Evolutionary conservation across 1,140 invertebrate species (phyloP), one percentile per base, ranked within the genome.

Genomic region (Leucophenga varia): DNA sequence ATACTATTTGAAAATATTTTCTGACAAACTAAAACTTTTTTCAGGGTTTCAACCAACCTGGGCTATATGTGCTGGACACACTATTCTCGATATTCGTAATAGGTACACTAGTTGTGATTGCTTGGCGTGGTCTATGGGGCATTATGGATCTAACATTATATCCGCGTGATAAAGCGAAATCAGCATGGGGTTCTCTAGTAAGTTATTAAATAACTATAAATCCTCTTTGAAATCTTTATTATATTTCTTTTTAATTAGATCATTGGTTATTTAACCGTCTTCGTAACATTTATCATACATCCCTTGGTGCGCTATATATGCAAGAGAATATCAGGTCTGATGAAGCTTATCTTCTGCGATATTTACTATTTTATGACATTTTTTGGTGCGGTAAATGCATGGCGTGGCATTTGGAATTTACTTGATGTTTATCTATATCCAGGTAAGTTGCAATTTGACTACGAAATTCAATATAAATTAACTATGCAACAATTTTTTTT

Each of bases 101-200:
- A 37, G 89, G 90, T 2, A 88, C 86, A 0, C 78, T 93, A 43
- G 89, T 93, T 18, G 89, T 93, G 1, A 89, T 90, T 64, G 89
- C 90, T 9, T 94, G 91, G 91, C 79, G 90, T 61, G 90, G 91
- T 21, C 80, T 84, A 16, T 94, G 90, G 89, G 83, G 83, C 6
- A 76, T 92, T 32, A 78, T 92, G 35, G 91, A 93, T 72, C 76
- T 88, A 47, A 85, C 84, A 59, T 73, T 93, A 4, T 93, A 84
- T 67, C 90, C 90, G 2, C 80, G 81, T 0, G 79, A 80, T 35
- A 58, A 55, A n/a, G 73, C 77, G 47, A 74, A 79, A 28, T 88
- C 87, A 1, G 84, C 86, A 18, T 84, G 87, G 79, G 82, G 83
- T 3, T 93, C 90, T 34, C 69, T 92, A 77, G 90, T 93, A 77